phyloP scores from a whole-genome alignment of 2,888 invertebrate species.

The Coenonympha glycerion region DNA sequence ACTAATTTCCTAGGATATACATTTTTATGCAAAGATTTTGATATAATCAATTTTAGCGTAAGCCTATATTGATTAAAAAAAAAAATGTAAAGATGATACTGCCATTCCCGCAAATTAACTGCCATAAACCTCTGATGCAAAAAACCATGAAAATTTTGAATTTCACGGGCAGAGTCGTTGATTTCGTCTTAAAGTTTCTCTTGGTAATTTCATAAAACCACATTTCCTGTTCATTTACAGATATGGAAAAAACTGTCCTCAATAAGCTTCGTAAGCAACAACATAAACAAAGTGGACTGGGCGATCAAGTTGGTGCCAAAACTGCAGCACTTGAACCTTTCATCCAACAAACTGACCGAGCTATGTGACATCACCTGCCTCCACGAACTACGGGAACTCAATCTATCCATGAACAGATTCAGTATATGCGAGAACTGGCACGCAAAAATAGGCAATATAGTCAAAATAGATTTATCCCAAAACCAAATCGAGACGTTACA shows the following conservation, averaged over 20 bases:
- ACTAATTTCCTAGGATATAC: no score
- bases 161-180: no score
- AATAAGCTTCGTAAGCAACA: constrained; percentile 87
- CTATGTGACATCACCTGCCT: constrained; percentile 87
- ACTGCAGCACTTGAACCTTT: constrained; percentile 81
- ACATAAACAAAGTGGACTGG: constrained; percentile 84
- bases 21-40: no score
- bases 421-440: constrained; percentile 84
- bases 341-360: constrained; percentile 84
- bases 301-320: constrained; percentile 85
- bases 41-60: no score
- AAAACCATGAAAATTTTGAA: no score
- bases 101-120: no score
- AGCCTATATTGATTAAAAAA: no score
- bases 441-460: constrained; percentile 90
- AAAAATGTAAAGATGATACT: no score
- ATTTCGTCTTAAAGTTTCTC: no score
- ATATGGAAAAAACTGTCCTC: constrained; percentile 82
- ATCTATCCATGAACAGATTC: constrained; percentile 87
- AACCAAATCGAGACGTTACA: constrained; percentile 84
- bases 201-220: no score
- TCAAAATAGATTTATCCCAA: constrained; percentile 88
- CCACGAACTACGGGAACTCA: constrained; percentile 84
- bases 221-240: constrained; percentile 48
- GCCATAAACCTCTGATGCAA: no score